These are phyloP conservation scores for Tetropium fuscum DNA, from an alignment of 2,888 invertebrate genomes.

Conservation along the genomic window DNA sequence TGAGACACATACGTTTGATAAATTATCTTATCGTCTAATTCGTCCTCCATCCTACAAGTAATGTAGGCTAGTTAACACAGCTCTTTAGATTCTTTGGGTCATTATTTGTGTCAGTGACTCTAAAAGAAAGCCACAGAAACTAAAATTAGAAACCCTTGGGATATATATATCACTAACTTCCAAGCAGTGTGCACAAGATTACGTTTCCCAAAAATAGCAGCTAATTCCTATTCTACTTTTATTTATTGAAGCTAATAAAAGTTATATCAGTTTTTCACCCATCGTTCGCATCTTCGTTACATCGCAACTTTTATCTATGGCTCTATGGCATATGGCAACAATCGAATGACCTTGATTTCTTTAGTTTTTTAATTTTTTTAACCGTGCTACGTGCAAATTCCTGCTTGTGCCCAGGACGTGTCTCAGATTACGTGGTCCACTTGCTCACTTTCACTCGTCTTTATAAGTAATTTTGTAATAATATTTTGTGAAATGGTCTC, in stretches of 20 bases:
- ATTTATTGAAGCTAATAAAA: no score
- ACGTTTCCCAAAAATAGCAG: not conserved
- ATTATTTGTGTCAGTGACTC: slow-evolving; percentile 43
- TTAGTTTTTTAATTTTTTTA: not conserved
- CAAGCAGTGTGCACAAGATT: slow-evolving; percentile 6
- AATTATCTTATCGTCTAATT: slow-evolving; percentile 88
- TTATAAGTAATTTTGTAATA: no score
- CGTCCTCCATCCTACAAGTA: slow-evolving; percentile 82
- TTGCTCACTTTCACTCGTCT: no score
- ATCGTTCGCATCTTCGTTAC: slow-evolving; percentile 7
- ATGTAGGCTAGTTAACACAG: slow-evolving; percentile 28
- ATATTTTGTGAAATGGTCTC: no score
- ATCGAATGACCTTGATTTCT: slow-evolving; percentile 13
- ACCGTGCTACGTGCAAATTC: no score
- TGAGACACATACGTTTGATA: slow-evolving; percentile 90
- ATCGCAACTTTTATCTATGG: no score
- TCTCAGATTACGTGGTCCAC: no score
- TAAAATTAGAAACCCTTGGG: slow-evolving; percentile 35
- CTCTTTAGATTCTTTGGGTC: slow-evolving; percentile 34
- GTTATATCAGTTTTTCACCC: no score
- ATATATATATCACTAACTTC: slow-evolving; percentile 11
- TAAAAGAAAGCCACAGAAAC: slow-evolving; percentile 37
- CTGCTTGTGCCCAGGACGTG: no score
- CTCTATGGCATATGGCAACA: not conserved
- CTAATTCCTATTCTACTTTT: not conserved